Conservation (phyloP, 2,888 invertebrate species). For the Aelia acuminata region DNA sequence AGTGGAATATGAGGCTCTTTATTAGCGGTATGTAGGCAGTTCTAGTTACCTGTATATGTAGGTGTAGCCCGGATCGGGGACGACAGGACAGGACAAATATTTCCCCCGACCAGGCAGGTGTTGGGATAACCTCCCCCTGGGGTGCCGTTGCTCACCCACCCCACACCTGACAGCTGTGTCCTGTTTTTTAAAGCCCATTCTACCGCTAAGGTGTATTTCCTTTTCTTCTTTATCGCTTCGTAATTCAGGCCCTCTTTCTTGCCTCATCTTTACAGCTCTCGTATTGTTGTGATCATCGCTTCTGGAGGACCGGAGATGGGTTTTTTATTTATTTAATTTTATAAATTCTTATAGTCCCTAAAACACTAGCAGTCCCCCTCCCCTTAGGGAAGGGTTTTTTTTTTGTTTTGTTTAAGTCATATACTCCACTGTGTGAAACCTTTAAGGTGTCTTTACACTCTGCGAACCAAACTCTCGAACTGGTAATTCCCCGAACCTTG, state of each 20-base stretch:
- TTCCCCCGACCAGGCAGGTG: not conserved
- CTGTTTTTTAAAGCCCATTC: conserved; percentile 27
- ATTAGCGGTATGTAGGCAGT: not conserved
- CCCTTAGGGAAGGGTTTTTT: too few species aligned
- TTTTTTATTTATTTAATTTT: too few species aligned
- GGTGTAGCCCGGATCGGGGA: not conserved
- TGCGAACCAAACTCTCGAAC: too few species aligned
- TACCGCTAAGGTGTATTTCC: conserved; percentile 15
- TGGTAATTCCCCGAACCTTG: too few species aligned
- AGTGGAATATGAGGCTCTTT: not conserved
- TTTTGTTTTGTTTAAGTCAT: too few species aligned
- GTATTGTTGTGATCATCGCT: not conserved
- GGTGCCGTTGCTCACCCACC: not conserved
- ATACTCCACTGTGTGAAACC: too few species aligned
- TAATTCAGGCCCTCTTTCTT: not conserved
- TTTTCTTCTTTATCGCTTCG: not conserved
- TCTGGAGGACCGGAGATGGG: not conserved
- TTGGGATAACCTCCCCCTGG: not conserved
- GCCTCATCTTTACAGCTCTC: not conserved
- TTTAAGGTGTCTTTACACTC: too few species aligned
- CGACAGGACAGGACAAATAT: not conserved
- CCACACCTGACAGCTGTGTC: not conserved
- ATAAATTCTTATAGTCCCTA: too few species aligned
- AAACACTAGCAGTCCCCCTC: too few species aligned
- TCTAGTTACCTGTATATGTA: too few species aligned